Evolutionary conservation across 2,797 vertebrate species (phyloP).

Genomic region (Sebastes jordani): DNA sequence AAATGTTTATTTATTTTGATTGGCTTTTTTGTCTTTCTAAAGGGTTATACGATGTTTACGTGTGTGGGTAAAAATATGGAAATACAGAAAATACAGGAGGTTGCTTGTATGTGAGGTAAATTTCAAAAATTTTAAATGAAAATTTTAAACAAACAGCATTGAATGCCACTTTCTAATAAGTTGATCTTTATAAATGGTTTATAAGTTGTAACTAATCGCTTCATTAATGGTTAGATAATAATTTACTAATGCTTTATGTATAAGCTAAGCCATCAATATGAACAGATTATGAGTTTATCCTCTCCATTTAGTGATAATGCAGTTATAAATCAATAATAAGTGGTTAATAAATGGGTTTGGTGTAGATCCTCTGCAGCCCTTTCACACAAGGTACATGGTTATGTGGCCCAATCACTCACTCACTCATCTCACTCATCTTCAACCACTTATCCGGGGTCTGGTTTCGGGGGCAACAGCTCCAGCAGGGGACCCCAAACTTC

Average conservation of each 20-base stretch:
- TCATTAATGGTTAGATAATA: neutral
- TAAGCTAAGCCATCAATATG: neutral
- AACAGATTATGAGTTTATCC: neutral
- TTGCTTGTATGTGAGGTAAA: neutral
- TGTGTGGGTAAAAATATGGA: neutral
- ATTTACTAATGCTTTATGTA: neutral
- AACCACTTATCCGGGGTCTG: too few species aligned
- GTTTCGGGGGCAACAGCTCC: too few species aligned
- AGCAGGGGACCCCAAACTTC: too few species aligned
- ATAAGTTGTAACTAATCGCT: neutral
- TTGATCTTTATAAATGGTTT: neutral
- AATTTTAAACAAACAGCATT: neutral
- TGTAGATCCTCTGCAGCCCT: neutral
- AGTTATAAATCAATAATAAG: neutral
- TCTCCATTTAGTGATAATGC: neutral
- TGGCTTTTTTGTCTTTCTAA: neutral
- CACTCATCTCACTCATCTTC: too few species aligned
- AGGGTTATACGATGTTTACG: neutral
- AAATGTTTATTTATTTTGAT: neutral
- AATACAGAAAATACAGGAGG: neutral
- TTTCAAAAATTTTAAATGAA: neutral
- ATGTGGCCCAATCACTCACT: too few species aligned
- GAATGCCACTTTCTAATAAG: neutral
- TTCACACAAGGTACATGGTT: neutral
- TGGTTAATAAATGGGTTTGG: neutral